Percentiles rank a stretch among this genome's conserved stretches.
phyloP scores from a whole-genome alignment of 2,797 vertebrate genomes.

The Lophotriccus pileatus region DNA sequence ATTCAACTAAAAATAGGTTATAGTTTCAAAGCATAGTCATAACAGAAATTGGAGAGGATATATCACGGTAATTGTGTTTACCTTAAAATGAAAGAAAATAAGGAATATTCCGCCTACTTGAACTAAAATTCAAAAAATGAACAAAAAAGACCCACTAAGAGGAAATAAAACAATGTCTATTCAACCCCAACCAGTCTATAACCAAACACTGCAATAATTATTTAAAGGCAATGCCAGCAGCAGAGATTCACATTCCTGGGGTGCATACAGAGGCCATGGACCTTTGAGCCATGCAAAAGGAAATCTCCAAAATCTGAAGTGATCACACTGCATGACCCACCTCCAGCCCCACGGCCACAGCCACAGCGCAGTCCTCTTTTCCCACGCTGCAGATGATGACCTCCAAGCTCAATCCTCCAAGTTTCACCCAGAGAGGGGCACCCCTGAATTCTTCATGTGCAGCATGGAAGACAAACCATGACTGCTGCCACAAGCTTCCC shows the following conservation, averaged over 20 bases:
- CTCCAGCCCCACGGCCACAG: not conserved
- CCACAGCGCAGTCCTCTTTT: not conserved
- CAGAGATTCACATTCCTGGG: not conserved
- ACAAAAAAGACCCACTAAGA: not conserved
- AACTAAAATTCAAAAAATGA: not conserved
- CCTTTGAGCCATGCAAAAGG: not conserved
- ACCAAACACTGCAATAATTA: not conserved
- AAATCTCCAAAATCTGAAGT: not conserved
- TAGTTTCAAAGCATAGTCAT: not conserved
- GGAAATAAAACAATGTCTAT: not conserved
- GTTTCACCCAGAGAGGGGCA: not conserved
- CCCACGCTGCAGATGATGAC: not conserved
- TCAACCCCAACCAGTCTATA: not conserved
- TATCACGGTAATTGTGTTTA: not conserved
- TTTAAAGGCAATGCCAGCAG: not conserved
- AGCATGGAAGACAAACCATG: not conserved
- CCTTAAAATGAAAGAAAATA: conserved; percentile 2
- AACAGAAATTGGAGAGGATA: conserved; percentile 40
- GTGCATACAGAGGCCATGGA: accelerated
- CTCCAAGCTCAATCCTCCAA: not conserved
- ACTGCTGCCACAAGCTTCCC: not conserved
- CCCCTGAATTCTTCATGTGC: not conserved
- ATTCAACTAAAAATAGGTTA: conserved; percentile 34
- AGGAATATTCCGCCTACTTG: conserved; percentile 1
- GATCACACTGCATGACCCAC: not conserved